phyloP scores from a whole-genome alignment of 2,797 vertebrate genomes.

The Falco peregrinus region DNA sequence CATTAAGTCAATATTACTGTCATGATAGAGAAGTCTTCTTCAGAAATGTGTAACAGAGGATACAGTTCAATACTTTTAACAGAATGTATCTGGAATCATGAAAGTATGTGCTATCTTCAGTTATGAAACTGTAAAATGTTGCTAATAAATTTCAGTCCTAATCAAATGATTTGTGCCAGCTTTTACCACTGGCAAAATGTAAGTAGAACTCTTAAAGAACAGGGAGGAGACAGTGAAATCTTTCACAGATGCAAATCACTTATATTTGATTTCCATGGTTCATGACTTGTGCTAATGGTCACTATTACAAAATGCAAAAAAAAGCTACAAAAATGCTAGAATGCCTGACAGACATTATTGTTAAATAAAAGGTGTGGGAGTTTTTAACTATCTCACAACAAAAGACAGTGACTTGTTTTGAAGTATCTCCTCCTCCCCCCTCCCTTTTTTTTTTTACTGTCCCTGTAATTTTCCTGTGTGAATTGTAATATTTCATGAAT shows the following conservation, averaged over 20 bases:
- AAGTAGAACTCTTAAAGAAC: not conserved
- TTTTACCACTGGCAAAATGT: not conserved
- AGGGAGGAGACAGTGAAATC: not conserved
- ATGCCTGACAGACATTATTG: not conserved
- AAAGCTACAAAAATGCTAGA: not conserved
- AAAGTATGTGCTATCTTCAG: not conserved
- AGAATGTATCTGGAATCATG: not conserved
- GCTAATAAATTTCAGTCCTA: slow-evolving; percentile 9
- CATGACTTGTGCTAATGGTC: not conserved
- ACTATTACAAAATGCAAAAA: not conserved
- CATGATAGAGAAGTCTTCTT: not conserved
- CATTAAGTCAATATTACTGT: slow-evolving; percentile 15
- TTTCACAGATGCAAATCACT: not conserved
- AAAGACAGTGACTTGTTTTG: not conserved
- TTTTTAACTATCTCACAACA: not conserved
- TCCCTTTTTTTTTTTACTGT: not conserved
- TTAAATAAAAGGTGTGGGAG: not conserved
- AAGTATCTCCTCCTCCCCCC: too few relatives aligned
- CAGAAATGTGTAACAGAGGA: not conserved
- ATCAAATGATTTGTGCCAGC: not conserved
- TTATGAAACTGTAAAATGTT: not conserved
- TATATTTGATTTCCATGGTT: not conserved
- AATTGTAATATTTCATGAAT: not conserved
- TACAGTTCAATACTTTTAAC: not conserved
- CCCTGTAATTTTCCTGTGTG: not conserved